Evolutionary conservation across 2,888 invertebrate species (phyloP).

Genomic region (Drosophila siamana): DNA sequence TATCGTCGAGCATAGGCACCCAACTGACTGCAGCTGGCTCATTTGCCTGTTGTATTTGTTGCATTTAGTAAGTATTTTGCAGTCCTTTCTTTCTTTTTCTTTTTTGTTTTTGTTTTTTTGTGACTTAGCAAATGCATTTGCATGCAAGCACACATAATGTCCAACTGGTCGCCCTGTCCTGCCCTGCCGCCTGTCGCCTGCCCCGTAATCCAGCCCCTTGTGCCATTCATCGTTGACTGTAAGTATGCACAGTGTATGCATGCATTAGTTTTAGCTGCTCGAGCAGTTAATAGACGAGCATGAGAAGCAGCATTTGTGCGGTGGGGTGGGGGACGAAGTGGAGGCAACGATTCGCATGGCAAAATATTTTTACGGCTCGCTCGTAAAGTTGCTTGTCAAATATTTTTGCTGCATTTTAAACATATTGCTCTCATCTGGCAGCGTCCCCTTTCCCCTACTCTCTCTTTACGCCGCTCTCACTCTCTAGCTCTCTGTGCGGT

Average conservation of each 20-base stretch:
- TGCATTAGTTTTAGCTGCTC: constrained; percentile 68
- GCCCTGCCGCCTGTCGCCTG: too few relatives aligned
- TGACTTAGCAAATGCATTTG: constrained; percentile 54
- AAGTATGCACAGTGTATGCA: constrained; percentile 61
- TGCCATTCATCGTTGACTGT: constrained; percentile 29
- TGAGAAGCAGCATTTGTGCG: background rate
- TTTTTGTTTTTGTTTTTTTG: background rate
- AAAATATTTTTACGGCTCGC: constrained; percentile 71
- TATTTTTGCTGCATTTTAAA: constrained; percentile 71
- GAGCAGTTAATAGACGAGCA: constrained; percentile 65
- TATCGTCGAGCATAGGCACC: background rate
- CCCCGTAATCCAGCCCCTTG: background rate
- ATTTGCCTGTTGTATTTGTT: constrained; percentile 38
- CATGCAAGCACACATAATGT: constrained; percentile 42
- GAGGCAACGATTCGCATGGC: background rate
- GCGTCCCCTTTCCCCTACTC: background rate
- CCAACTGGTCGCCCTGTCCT: constrained; percentile 7
- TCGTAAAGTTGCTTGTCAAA: constrained; percentile 75
- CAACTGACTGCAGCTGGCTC: background rate
- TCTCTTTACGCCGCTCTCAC: background rate
- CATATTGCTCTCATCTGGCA: constrained; percentile 34
- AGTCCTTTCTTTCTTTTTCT: constrained; percentile 45
- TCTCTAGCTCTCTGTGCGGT: background rate
- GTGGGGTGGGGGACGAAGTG: background rate
- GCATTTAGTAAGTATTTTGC: constrained; percentile 62